Base-by-base conservation (phyloP, 2,888 invertebrate genomes). In the Atethmia centrago region DNA sequence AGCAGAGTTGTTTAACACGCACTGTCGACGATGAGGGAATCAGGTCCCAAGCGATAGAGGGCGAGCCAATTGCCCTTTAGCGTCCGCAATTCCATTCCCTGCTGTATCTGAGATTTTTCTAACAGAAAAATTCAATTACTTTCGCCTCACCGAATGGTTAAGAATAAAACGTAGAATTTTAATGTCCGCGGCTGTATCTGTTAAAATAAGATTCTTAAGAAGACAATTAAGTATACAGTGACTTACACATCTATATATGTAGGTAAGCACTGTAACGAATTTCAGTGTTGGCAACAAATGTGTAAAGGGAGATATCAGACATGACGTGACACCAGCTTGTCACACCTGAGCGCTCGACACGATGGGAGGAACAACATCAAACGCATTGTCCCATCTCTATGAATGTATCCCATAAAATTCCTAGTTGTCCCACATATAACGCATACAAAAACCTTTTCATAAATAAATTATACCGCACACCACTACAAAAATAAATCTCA, bases 401-500 rank as follows among this genome's bases (percentile, higher is more conserved):
- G 36, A 80, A 51, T n/a, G 55, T 36, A 51, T 36, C 42, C 16
- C 62, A 56, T 19, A 71, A 66, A 73, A 71, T 31, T 66, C 66
- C 51, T 25, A 67, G 45, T 62, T 72, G 78, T 65, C 68, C 68
- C 61, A 81, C 71, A 81, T 74, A 78, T 53, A 85, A 62, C 61
- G 51, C 73, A 75, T 61, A 45, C 58, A 75, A 73, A 77, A 85
- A 70, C 78, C 83, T 80, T 74, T 69, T 71, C 71, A 82, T 87
- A 84, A 85, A 88, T 87, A 86, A 84, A 74, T 71, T 58, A 85
- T 82, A 74, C 42, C 71, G 71, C 71, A 83, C 85, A 86, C 88
- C 85, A 86, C 80, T 83, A 83, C 77, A 89, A 88, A 85, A 86
- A 85, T 83, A 85, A 87, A 89, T 86, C 85, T 85, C 84, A 85